A percentile compares a stretch with the other conserved stretches of the same genome.
phyloP scores from a whole-genome alignment of 2,888 invertebrate species.

The Globia sparganii region DNA sequence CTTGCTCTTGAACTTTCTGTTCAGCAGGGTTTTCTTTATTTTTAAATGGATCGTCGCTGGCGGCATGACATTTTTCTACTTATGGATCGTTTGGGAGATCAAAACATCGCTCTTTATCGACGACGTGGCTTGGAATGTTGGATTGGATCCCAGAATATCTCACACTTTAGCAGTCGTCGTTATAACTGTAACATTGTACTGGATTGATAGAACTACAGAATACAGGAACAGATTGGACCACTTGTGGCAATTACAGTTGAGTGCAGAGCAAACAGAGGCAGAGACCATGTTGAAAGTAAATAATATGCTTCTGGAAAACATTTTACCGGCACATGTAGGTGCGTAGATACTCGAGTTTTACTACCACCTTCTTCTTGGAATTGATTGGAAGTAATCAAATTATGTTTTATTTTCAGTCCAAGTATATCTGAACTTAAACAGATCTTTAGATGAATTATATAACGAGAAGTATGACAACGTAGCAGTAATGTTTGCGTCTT shows the following conservation, averaged over 20 bases:
- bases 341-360: slow-evolving; percentile 69
- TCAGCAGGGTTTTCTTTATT: slow-evolving; percentile 95
- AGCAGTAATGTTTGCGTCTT: slow-evolving; percentile 98
- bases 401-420: slow-evolving; percentile 90
- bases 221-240: slow-evolving; percentile 97
- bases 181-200: slow-evolving; percentile 94
- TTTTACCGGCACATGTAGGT: slow-evolving; percentile 98
- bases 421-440: slow-evolving; percentile 93
- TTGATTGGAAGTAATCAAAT: neutral
- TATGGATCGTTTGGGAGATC: slow-evolving; percentile 92
- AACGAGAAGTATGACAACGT: slow-evolving; percentile 97
- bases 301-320: slow-evolving; percentile 96
- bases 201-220: slow-evolving; percentile 97
- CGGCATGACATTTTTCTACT: slow-evolving; percentile 92
- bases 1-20: slow-evolving; percentile 94
- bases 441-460: slow-evolving; percentile 94
- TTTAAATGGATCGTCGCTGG: slow-evolving; percentile 94
- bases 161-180: slow-evolving; percentile 94
- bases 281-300: slow-evolving; percentile 96
- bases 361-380: neutral
- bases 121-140: slow-evolving; percentile 93
- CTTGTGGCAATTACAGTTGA: slow-evolving; percentile 92
- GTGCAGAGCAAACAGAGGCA: slow-evolving; percentile 96
- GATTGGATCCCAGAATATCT: slow-evolving; percentile 92
- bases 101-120: slow-evolving; percentile 90